Base-by-base conservation (phyloP, 2,797 vertebrate genomes). In the Enteromius thamalakanensis region DNA sequence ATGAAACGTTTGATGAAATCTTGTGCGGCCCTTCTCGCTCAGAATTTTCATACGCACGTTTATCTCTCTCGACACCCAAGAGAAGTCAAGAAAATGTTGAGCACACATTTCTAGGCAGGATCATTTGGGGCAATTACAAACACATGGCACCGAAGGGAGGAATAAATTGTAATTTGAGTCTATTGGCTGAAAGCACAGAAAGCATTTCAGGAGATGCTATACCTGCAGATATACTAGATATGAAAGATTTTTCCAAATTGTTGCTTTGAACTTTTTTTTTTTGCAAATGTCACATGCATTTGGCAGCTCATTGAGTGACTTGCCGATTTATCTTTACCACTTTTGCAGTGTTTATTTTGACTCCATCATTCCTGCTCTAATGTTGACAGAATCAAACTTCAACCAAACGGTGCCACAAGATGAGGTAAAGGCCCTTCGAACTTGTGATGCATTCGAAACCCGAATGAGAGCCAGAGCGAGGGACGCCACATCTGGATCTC, bases 1-100 rank as follows among this genome's bases (percentile, higher is more conserved):
- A 87, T 86, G 81, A 90, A 90, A 87, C 45, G 51, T 87, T 79
- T 81, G 86, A 90, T 89, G 84, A 87, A 89, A 87, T 90, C 87
- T 82, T 89, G 64, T 42, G 82, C 21, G 40, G 42, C 78, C 78
- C 70, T 81, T 85, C 87, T 87, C 71, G 14, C 82, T 79, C 65
- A 64, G 82, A 76, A 81, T 86, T 87, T 82, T 87, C 83, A 84
- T 83, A 71, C 86, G 77, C 67, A 72, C 65, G 77, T 86, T 86
- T 87, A 84, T 87, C 90, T 84, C 72, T 72, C 72, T 69, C 74
- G 88, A 86, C 87, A 87, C 90, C 88, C 89, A 84, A 80, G 88
- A 91, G 90, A 84, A 87, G 85, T 80, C 58, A 69, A 78, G 79
- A 87, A 88, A 86, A 84, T 85, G 87, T 83, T 58, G 87, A 90